Evolutionary conservation across 2,888 invertebrate species (phyloP).

Genomic region (Noctua fimbriata): DNA sequence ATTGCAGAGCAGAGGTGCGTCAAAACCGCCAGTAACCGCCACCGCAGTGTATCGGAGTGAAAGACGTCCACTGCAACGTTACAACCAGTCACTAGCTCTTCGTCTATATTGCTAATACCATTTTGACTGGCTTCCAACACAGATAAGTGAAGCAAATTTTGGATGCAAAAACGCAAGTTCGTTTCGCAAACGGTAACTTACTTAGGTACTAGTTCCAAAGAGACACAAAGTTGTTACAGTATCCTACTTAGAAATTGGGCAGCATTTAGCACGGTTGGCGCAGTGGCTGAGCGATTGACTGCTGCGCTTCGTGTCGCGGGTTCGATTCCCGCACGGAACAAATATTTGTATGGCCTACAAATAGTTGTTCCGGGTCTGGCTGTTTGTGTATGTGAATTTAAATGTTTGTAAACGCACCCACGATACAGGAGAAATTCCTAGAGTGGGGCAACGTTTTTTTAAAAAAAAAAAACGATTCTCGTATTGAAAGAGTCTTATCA

Average conservation of each 20-base stretch:
- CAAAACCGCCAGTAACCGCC: slow-evolving; percentile 45
- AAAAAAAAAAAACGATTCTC: too few species aligned
- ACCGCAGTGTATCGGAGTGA: slow-evolving; percentile 51
- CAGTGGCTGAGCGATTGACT: too few species aligned
- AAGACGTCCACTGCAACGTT: slow-evolving; percentile 44
- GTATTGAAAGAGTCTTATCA: too few species aligned
- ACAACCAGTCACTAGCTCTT: slow-evolving; percentile 41
- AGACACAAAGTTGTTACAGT: neutral
- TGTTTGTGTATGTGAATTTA: too few species aligned
- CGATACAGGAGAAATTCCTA: too few species aligned
- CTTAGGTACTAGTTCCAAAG: neutral
- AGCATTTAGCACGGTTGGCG: too few species aligned
- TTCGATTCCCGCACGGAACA: too few species aligned
- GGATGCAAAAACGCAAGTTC: neutral
- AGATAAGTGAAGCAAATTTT: slow-evolving; percentile 10
- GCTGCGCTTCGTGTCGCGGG: too few species aligned
- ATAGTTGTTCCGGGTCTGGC: too few species aligned
- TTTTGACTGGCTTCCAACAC: neutral
- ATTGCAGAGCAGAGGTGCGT: slow-evolving; percentile 31
- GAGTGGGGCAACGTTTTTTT: too few species aligned
- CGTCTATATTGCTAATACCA: slow-evolving; percentile 19
- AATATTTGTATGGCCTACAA: too few species aligned
- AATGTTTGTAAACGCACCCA: too few species aligned
- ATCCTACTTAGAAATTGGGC: neutral
- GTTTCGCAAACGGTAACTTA: neutral